phyloP scores from a whole-genome alignment of 2,113 vertebrate genomes.

The Osmerus mordax region DNA sequence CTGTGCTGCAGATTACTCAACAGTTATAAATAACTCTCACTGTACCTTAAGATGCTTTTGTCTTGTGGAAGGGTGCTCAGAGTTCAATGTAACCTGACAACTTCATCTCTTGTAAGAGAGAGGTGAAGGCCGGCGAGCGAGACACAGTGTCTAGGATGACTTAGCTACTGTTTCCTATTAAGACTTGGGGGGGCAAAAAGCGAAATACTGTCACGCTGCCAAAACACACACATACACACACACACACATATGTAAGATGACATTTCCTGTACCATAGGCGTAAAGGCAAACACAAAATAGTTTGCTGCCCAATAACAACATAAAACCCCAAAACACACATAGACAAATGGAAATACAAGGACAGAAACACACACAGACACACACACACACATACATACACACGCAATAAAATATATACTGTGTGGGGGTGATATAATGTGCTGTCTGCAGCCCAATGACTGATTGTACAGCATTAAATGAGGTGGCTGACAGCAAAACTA shows the following conservation, averaged over 20 bases:
- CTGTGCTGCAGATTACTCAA: constrained; percentile 44
- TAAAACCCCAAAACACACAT: neutral
- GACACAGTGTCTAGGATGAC: constrained; percentile 40
- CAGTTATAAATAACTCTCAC: constrained; percentile 68
- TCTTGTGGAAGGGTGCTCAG: constrained; percentile 57
- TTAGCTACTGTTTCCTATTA: constrained; percentile 54
- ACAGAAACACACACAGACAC: neutral
- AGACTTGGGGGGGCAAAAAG: constrained; percentile 19
- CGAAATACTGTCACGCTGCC: constrained; percentile 27
- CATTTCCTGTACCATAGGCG: neutral
- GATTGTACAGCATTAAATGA: neutral
- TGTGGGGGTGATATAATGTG: neutral
- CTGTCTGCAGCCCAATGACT: neutral
- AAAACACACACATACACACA: neutral
- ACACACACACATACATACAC: neutral
- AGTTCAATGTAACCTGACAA: constrained; percentile 68
- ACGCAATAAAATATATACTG: neutral
- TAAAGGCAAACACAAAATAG: neutral
- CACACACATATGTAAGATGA: neutral
- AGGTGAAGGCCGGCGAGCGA: constrained; percentile 32
- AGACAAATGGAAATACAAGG: neutral
- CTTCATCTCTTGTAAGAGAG: constrained; percentile 64
- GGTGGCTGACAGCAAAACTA: neutral
- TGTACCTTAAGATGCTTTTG: constrained; percentile 65
- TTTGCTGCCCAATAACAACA: neutral